These are phyloP conservation scores for Nautilus pompilius DNA, from an alignment of 1,140 invertebrate species.

Conservation along the genomic window DNA sequence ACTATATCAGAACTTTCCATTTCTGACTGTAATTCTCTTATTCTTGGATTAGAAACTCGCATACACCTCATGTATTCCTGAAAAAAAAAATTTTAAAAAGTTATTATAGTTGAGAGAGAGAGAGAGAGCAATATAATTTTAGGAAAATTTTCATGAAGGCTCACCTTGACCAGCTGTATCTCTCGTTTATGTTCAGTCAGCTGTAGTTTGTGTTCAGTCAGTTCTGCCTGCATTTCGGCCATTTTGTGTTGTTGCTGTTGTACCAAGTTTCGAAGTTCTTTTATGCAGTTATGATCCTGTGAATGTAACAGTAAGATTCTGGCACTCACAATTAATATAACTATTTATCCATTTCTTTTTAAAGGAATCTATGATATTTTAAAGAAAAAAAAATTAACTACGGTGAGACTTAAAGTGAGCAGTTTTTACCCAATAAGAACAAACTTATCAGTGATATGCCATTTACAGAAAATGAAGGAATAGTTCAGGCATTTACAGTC, in stretches of 20 bases:
- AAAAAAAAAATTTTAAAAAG: slow-evolving; percentile 15
- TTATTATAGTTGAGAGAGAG: background rate
- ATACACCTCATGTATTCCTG: slow-evolving; percentile 89
- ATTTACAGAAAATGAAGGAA: too few species aligned
- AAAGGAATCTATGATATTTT: too few species aligned
- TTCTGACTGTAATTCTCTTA: slow-evolving; percentile 73
- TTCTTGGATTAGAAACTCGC: slow-evolving; percentile 82
- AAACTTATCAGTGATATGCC: too few species aligned
- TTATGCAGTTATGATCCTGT: slow-evolving; percentile 88
- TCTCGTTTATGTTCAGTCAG: slow-evolving; percentile 87
- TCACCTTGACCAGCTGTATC: slow-evolving; percentile 77
- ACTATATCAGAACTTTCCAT: slow-evolving; percentile 90
- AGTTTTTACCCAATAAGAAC: too few species aligned
- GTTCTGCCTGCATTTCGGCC: slow-evolving; percentile 72
- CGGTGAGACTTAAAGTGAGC: too few species aligned
- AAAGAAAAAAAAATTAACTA: too few species aligned
- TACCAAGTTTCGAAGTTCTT: slow-evolving; percentile 80
- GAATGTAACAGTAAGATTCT: too few species aligned
- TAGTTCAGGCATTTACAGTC: too few species aligned
- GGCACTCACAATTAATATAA: too few species aligned
- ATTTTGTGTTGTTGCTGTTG: slow-evolving; percentile 82
- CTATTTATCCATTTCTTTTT: too few species aligned
- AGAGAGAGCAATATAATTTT: background rate
- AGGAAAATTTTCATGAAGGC: background rate
- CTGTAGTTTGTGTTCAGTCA: slow-evolving; percentile 61